Base-by-base conservation (phyloP, 2,888 invertebrate genomes). In the Embidobia sp. region DNA sequence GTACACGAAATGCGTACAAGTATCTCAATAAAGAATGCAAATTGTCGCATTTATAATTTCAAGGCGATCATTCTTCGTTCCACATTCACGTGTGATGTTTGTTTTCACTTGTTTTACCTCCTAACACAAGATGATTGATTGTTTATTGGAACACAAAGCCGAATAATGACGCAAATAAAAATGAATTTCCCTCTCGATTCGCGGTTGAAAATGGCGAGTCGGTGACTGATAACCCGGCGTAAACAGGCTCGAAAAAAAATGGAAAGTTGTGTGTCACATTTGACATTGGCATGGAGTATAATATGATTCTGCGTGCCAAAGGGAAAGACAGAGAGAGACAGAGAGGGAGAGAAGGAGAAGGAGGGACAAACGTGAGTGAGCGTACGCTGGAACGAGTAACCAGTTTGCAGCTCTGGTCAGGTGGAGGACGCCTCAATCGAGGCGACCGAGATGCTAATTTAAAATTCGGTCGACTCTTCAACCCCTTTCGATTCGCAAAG, bases 341-440 rank as follows among this genome's bases (percentile, higher is more conserved):
- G n/a, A n/a, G n/a, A n/a, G n/a, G n/a, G n/a, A n/a, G n/a, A n/a
- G n/a, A n/a, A n/a, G n/a, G n/a, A n/a, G n/a, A n/a, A n/a, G n/a
- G n/a, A n/a, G n/a, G n/a, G n/a, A n/a, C n/a, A n/a, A 63, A 59
- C 51, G 57, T 53, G 73, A 49, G 22, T 40, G 55, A 33, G 57
- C 63, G 64, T 64, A 70, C 44, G 49, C 40, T 46, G 48, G 49
- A 64, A 49, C 64, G 76, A 33, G 76, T 70, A 76, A 76, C 76
- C 76, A 70, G 76, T 76, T 76, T 64, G 11, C 57, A 57, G 31
- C 76, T 44, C 55, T 29, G 59, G 76, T 76, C 76, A 76, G 70
- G 76, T 76, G 76, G 64, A 64, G 70, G 70, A 57, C 70, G 64
- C 76, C 64, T 66, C 64, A 61, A 67, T 75, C 55, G 48, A 29